Conservation (phyloP, 2,797 vertebrate genomes). For the Margarornis squamiger region DNA sequence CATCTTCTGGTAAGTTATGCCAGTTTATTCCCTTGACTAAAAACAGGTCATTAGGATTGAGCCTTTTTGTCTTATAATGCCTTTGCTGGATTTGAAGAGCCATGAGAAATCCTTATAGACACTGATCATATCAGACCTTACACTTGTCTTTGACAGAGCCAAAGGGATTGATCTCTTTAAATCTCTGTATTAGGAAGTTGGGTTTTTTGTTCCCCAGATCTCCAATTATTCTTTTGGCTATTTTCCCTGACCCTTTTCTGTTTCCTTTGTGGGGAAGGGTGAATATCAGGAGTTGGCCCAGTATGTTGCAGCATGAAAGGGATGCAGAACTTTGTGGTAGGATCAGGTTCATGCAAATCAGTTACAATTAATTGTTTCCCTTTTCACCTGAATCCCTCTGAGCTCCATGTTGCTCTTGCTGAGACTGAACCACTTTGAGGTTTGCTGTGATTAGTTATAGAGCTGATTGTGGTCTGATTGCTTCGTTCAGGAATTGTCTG, state of each 20-base stretch:
- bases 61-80: background rate
- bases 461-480: background rate
- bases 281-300: background rate
- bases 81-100: background rate
- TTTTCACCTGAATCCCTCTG: background rate
- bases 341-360: background rate
- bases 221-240: background rate
- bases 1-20: background rate
- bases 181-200: background rate
- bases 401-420: background rate
- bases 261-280: background rate
- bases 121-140: background rate
- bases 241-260: background rate
- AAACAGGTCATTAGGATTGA: background rate
- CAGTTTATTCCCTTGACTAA: background rate
- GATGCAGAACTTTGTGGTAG: background rate
- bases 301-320: background rate
- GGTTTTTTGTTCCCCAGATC: background rate
- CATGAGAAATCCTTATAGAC: background rate
- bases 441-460: background rate
- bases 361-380: background rate
- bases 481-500: background rate
- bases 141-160: background rate
- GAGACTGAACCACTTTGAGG: background rate
- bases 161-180: background rate